Percentiles rank a stretch among this genome's conserved stretches.
phyloP scores from a whole-genome alignment of 2,797 vertebrate genomes.

The Lutjanus argentimaculatus region DNA sequence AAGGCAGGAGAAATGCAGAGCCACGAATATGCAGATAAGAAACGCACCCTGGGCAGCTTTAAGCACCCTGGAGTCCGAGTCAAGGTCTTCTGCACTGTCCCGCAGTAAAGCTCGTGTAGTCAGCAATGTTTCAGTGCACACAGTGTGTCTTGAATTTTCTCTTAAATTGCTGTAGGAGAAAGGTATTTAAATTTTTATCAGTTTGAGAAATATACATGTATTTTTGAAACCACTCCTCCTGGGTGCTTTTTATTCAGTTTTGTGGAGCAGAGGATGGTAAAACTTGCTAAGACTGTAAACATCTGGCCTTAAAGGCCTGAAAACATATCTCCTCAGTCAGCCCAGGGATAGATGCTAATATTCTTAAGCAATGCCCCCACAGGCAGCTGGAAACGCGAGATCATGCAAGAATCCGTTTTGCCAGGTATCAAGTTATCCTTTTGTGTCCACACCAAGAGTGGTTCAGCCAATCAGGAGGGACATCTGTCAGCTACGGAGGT shows the following conservation, averaged over 20 bases:
- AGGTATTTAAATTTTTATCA: background rate
- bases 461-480: too few relatives aligned
- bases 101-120: constrained; percentile 45
- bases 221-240: constrained; percentile 9
- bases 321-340: background rate
- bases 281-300: background rate
- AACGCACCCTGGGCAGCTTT: constrained; percentile 66
- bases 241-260: background rate
- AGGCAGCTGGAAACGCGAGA: too few relatives aligned
- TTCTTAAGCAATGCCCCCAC: too few relatives aligned
- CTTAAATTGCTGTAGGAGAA: constrained; percentile 6
- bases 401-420: too few relatives aligned
- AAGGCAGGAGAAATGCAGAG: constrained; percentile 77
- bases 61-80: constrained; percentile 57
- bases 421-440: too few relatives aligned
- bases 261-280: background rate
- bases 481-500: too few relatives aligned
- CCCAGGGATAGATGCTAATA: too few relatives aligned
- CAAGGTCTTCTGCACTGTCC: constrained; percentile 75
- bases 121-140: constrained; percentile 60
- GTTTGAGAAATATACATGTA: constrained; percentile 5
- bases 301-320: background rate
- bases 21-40: constrained; percentile 79
- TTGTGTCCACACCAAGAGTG: too few relatives aligned
- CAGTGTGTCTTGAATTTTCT: constrained; percentile 24